Conservation (phyloP, 2,113 vertebrate genomes). For the Hirundichthys speculiger region DNA sequence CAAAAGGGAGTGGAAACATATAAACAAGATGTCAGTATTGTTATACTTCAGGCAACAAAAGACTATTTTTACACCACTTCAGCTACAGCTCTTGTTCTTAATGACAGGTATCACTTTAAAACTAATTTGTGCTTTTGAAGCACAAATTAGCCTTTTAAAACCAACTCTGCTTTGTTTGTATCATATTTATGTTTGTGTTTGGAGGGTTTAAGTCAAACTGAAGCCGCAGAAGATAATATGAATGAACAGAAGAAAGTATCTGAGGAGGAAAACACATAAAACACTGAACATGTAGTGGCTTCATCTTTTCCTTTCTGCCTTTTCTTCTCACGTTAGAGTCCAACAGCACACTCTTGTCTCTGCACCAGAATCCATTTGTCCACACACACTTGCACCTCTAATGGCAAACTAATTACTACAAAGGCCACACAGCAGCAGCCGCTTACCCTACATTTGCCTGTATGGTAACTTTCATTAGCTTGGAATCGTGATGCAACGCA, state of each 20-base stretch:
- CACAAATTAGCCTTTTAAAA: constrained; percentile 24
- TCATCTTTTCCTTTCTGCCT: too few species aligned
- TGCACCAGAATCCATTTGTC: too few species aligned
- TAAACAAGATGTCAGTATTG: too few species aligned
- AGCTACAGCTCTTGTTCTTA: background rate
- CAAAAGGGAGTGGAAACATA: too few species aligned
- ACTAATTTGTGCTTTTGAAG: constrained; percentile 32
- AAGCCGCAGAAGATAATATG: constrained; percentile 8
- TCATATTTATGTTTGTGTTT: constrained; percentile 16
- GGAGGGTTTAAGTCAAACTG: background rate
- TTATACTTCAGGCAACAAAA: too few species aligned
- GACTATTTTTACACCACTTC: background rate
- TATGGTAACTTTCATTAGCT: constrained; percentile 4
- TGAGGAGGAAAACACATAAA: too few species aligned
- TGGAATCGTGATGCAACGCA: constrained; percentile 7
- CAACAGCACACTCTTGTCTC: too few species aligned
- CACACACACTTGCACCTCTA: too few species aligned
- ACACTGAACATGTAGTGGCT: too few species aligned
- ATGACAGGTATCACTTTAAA: constrained; percentile 10
- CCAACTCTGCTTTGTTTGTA: constrained; percentile 6
- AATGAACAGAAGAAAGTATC: too few species aligned
- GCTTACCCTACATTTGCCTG: background rate
- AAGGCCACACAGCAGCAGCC: background rate
- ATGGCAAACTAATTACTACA: constrained; percentile 4
- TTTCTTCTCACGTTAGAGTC: too few species aligned